These are phyloP conservation scores for Sorex araneus DNA, from an alignment of 2,113 vertebrate species.

Conservation along the genomic window DNA sequence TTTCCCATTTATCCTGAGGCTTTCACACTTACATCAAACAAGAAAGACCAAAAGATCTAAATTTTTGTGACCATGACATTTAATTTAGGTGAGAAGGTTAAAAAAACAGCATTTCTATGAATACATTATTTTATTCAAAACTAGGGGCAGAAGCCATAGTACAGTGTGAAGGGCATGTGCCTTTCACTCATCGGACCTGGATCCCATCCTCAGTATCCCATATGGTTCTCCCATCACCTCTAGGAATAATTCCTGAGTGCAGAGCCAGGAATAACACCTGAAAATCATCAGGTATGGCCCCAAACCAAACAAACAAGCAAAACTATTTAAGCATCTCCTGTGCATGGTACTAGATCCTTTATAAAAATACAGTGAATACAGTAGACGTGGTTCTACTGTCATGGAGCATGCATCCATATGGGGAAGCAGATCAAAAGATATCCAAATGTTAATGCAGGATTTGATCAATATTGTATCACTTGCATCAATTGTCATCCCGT, in stretches of 20 bases:
- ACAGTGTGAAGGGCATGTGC: no score
- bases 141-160: no score
- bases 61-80: background rate
- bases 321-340: background rate
- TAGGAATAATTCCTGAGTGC: no score
- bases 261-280: no score
- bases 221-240: no score
- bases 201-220: no score
- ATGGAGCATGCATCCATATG: background rate
- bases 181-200: no score
- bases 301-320: background rate
- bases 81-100: background rate
- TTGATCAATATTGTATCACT: background rate
- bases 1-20: background rate
- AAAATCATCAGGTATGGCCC: no score
- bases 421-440: background rate
- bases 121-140: background rate
- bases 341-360: accelerated
- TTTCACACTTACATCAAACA: background rate
- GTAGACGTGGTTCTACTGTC: background rate
- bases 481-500: no score
- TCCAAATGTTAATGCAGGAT: background rate
- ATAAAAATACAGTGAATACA: background rate
- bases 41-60: background rate
- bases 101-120: background rate